Conservation (phyloP, 2,888 invertebrate species). For the Drosophila meridionalis region DNA sequence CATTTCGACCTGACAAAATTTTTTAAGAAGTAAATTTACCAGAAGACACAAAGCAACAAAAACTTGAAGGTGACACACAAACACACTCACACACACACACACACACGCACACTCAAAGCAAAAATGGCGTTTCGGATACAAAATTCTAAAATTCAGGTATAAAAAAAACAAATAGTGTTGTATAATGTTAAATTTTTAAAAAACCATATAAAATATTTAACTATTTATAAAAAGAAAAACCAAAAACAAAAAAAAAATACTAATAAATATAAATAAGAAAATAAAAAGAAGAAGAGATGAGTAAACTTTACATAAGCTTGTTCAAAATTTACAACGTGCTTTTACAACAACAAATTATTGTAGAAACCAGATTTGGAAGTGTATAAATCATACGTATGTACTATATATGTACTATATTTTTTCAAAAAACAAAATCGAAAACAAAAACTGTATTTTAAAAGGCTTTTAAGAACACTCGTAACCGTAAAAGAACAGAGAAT, state of each 20-base stretch:
- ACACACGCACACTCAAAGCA: constrained; percentile 55
- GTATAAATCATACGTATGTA: constrained; percentile 23
- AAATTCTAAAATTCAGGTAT: constrained; percentile 85
- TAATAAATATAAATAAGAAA: constrained; percentile 28
- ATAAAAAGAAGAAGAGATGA: constrained; percentile 34
- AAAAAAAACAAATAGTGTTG: constrained; percentile 73
- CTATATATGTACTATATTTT: constrained; percentile 59
- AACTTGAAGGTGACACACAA: constrained; percentile 29
- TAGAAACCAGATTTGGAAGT: constrained; percentile 55
- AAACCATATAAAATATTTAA: constrained; percentile 62
- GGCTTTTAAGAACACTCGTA: constrained; percentile 60
- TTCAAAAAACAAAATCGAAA: constrained; percentile 36
- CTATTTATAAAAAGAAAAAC: constrained; percentile 56
- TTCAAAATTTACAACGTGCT: constrained; percentile 78
- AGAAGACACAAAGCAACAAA: constrained; percentile 34
- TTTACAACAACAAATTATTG: constrained; percentile 63
- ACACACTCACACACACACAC: constrained; percentile 38
- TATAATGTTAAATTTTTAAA: constrained; percentile 77
- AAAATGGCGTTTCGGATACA: constrained; percentile 84
- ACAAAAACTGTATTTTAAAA: constrained; percentile 65
- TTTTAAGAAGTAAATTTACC: constrained; percentile 53
- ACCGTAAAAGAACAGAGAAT: constrained; percentile 5
- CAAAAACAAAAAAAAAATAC: constrained; percentile 20
- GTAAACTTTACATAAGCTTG: constrained; percentile 51
- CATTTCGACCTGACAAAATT: constrained; percentile 61